These are phyloP conservation scores for Sesia apiformis DNA, from an alignment of 2,888 invertebrate genomes.

Conservation along the genomic window DNA sequence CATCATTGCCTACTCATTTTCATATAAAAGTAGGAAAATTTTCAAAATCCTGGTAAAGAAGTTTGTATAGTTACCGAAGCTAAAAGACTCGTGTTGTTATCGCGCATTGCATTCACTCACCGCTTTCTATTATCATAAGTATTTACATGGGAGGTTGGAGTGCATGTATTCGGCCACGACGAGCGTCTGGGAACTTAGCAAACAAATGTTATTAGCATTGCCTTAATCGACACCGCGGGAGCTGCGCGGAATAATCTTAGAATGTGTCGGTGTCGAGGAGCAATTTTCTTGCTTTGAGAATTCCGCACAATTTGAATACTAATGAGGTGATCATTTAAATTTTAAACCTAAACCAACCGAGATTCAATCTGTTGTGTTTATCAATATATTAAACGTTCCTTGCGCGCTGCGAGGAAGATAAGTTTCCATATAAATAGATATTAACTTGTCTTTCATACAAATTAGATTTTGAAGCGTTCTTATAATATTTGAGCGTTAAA, in stretches of 20 bases:
- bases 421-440: not conserved
- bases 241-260: constrained; percentile 23
- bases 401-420: constrained; percentile 18
- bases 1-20: too few species aligned
- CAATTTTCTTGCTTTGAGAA: constrained; percentile 56
- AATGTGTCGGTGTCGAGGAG: constrained; percentile 28
- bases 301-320: constrained; percentile 53
- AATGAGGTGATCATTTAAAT: constrained; percentile 57
- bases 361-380: constrained; percentile 48
- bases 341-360: constrained; percentile 45
- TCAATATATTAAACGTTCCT: constrained; percentile 40
- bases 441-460: not conserved
- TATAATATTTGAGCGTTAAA: not conserved
- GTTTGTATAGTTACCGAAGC: not conserved
- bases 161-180: constrained; percentile 1
- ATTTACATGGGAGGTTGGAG: not conserved
- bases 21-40: not conserved
- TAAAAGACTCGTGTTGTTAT: not conserved
- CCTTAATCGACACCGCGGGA: constrained; percentile 61
- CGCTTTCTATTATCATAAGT: not conserved
- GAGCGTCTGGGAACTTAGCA: constrained; percentile 48
- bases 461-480: not conserved
- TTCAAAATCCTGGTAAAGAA: not conserved
- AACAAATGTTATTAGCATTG: constrained; percentile 64
- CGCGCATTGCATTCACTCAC: not conserved